Percentiles rank a stretch among this genome's conserved stretches.
Evolutionary conservation across 2,888 invertebrate species (phyloP).

Genomic region (Hyalella azteca): DNA sequence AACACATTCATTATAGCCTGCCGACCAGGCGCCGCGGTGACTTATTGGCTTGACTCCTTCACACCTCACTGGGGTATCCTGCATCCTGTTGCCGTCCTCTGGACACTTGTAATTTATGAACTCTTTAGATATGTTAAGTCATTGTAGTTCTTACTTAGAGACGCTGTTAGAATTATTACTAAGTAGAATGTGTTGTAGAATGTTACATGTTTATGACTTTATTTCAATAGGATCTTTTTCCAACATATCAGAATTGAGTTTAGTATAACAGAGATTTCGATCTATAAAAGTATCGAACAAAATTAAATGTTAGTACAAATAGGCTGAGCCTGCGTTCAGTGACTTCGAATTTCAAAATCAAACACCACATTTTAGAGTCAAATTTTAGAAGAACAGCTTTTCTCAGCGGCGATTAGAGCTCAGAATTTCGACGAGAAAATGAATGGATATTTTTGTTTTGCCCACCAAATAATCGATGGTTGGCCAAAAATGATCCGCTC

Average conservation of each 20-base stretch:
- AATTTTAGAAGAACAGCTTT: too few species aligned
- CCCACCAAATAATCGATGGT: not conserved
- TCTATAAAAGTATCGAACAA: too few species aligned
- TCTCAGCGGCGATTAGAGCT: too few species aligned
- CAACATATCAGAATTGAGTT: too few species aligned
- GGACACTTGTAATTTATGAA: not conserved
- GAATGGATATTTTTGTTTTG: not conserved
- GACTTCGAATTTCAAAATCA: too few species aligned
- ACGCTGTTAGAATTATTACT: not conserved
- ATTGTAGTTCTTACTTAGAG: not conserved
- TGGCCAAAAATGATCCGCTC: not conserved
- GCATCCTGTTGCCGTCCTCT: not conserved
- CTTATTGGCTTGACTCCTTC: not conserved
- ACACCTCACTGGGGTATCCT: not conserved
- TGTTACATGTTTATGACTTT: not conserved
- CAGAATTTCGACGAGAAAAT: too few species aligned
- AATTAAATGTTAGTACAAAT: too few species aligned
- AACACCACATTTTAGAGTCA: too few species aligned
- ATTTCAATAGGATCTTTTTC: too few species aligned
- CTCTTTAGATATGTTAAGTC: not conserved
- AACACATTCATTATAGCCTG: not conserved
- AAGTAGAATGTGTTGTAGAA: not conserved
- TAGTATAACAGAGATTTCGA: too few species aligned
- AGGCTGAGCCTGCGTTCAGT: too few species aligned
- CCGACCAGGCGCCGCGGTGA: not conserved